Conservation (phyloP, 1,140 invertebrate genomes). For the Meloidogyne chitwoodi region DNA sequence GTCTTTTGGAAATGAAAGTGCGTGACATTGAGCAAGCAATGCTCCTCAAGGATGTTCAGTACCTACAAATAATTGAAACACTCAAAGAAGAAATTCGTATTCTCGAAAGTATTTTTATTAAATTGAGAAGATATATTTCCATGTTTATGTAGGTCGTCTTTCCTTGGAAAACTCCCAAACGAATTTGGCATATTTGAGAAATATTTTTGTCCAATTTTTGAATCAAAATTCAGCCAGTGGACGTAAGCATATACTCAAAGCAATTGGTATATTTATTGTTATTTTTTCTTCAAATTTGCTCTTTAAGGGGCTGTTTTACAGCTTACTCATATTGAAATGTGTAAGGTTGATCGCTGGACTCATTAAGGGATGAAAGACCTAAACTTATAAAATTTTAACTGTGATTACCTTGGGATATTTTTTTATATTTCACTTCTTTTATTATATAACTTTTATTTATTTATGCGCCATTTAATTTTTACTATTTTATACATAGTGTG, state of each 20-base stretch:
- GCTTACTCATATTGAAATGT: conserved; percentile 10
- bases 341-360: conserved; percentile 3
- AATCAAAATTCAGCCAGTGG: conserved; percentile 31
- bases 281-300: background rate
- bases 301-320: conserved; percentile 13
- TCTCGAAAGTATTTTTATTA: conserved; percentile 44
- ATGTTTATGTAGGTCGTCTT: conserved; percentile 41
- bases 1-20: conserved; percentile 49
- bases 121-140: background rate
- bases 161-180: conserved; percentile 35
- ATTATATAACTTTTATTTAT: background rate
- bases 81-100: conserved; percentile 53
- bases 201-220: conserved; percentile 56
- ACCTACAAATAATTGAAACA: conserved; percentile 54
- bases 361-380: background rate
- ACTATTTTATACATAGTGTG: background rate
- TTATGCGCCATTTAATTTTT: background rate
- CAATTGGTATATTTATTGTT: conserved; percentile 37
- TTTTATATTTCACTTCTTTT: background rate
- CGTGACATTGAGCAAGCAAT: conserved; percentile 50
- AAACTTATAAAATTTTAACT: background rate
- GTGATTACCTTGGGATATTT: background rate
- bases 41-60: conserved; percentile 53
- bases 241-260: conserved; percentile 50
- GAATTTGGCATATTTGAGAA: conserved; percentile 55